Evolutionary conservation across 2,888 invertebrate genomes (phyloP), one percentile per base, ranked within the genome.

Genomic region (Nephrotoma appendiculata): DNA sequence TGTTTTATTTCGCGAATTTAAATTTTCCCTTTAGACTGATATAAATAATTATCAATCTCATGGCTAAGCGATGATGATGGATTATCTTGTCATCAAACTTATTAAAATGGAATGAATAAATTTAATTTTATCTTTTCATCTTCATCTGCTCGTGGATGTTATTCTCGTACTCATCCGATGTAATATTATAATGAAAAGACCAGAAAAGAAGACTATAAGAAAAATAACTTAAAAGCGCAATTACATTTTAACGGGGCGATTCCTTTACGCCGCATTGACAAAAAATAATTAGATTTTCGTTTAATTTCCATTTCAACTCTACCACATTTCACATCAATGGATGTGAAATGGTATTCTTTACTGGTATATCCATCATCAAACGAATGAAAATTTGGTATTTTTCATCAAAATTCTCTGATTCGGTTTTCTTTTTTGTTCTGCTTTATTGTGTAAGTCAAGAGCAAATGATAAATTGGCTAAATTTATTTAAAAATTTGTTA

Each of bases 281-380:
- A 84, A 84, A 84, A 84, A 84, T 84, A 84, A 84, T 84, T 84
- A 84, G 84, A 84, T 84, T 84, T 84, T 84, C 71, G 71, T 71
- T 71, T 71, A 71, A 71, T 71, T 71, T 71, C 71, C 71, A 71
- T 31, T 71, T 71, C 31, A 19, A 71, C 31, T 71, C 71, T 71
- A 71, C 71, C 71, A 71, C 71, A 71, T 71, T 71, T 71, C 19
- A 52, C 52, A 15, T 52, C 15, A 52, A 52, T 52, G 52, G 19
- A 52, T 52, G 52, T 71, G 15, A 19, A 11, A 31, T 71, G 71
- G 71, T 31, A 9, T 71, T 19, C 19, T 19, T 19, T 19, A 1
- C 4, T 31, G 19, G 31, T 71, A 71, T 71, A 71, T 12, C 71
- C 31, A 71, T 71, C 71, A 71, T 71, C 71, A 71, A 71, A 71